A percentile compares a stretch with the other conserved stretches of the same genome.
Conservation (phyloP, 2,888 invertebrate species). For the Chalcis sispes region DNA sequence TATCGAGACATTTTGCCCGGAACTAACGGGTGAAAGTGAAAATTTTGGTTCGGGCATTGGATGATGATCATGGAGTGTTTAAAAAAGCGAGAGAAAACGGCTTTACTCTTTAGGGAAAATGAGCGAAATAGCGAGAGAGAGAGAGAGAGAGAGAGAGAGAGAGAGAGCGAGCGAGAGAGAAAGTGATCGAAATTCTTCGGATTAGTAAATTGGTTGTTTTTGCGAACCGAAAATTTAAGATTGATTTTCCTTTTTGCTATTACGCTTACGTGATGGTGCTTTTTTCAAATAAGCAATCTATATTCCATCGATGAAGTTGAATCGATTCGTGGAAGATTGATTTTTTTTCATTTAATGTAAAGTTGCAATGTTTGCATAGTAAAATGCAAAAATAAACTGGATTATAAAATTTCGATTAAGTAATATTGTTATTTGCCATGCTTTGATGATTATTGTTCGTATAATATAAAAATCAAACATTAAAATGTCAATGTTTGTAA, state of each 20-base stretch:
- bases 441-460: too few relatives aligned
- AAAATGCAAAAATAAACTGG: too few relatives aligned
- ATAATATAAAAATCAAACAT: too few relatives aligned
- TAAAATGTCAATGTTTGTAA: too few relatives aligned
- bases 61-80: too few relatives aligned
- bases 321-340: background rate
- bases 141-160: too few relatives aligned
- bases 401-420: too few relatives aligned
- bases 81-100: background rate
- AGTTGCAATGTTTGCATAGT: too few relatives aligned
- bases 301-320: background rate
- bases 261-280: background rate
- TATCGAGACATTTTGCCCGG: slow-evolving; percentile 43
- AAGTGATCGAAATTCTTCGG: slow-evolving; percentile 16
- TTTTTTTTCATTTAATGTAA: too few relatives aligned
- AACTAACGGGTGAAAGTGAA: slow-evolving; percentile 44
- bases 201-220: slow-evolving; percentile 34
- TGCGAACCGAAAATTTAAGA: slow-evolving; percentile 3
- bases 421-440: too few relatives aligned
- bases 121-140: too few relatives aligned
- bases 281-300: background rate
- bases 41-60: slow-evolving; percentile 33
- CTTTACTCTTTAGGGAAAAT: slow-evolving; percentile 2
- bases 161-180: too few relatives aligned
- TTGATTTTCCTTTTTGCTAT: slow-evolving; percentile 5